These are phyloP conservation scores for Sylvilagus floridanus DNA, from an alignment of 2,797 vertebrate species.

Conservation along the genomic window DNA sequence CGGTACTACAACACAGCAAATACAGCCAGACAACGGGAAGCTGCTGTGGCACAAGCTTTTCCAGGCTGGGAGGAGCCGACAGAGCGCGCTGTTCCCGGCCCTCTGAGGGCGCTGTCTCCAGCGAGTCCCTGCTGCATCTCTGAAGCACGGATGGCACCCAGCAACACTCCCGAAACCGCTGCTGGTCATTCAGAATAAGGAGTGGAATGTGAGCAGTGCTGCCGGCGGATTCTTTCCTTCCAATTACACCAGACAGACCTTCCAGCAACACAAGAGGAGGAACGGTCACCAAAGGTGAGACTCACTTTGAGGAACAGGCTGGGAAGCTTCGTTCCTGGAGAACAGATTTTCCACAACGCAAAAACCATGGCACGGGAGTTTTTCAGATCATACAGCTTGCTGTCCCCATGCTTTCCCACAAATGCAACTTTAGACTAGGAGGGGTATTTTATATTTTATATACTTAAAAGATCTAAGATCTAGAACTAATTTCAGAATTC, in stretches of 20 bases:
- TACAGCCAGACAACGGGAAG: neutral
- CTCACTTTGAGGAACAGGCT: neutral
- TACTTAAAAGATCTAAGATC: conserved; percentile 23
- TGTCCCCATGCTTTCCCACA: neutral
- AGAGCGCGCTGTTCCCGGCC: neutral
- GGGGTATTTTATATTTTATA: conserved; percentile 3
- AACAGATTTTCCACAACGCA: neutral
- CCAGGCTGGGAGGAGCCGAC: neutral
- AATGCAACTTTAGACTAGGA: conserved; percentile 6
- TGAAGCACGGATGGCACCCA: neutral
- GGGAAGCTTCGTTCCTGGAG: neutral
- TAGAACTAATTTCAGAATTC: conserved; percentile 26
- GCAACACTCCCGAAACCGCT: conserved; percentile 27
- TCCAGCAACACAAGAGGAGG: neutral
- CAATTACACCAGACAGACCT: neutral
- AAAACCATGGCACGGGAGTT: accelerated
- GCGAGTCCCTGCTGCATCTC: neutral
- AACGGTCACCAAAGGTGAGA: neutral
- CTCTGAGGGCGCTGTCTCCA: neutral
- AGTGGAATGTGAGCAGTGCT: neutral
- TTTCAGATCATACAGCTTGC: neutral
- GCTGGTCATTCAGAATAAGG: conserved; percentile 24
- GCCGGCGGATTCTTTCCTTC: neutral
- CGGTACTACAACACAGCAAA: neutral
- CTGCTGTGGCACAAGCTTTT: neutral